Base-by-base conservation (phyloP, 1,140 invertebrate species). In the Battus philenor region DNA sequence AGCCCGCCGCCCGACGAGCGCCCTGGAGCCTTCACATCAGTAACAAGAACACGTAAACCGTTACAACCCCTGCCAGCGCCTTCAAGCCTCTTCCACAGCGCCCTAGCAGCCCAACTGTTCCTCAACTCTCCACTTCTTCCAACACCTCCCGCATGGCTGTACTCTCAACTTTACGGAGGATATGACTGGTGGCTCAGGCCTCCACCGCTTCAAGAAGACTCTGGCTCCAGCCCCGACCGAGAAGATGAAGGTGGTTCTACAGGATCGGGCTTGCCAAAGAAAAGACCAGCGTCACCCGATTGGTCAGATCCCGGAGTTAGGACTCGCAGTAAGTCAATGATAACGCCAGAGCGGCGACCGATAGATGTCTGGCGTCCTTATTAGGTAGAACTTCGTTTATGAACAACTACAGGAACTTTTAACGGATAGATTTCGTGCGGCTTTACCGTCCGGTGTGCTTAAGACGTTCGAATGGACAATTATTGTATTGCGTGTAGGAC, bases 91-190 rank as follows among this genome's bases (percentile, higher is more conserved):
- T 91, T 91, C 69, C 91, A 91, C 62, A 91, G 90, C 34, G 91
- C 90, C 13, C 65, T 91, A 59, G 91, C 91, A 3, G 90, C 90
- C 2, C 90, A 91, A 69, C 74, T 93, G 24, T 92, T 93, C 60
- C 76, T 93, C 13, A 92, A 92, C 63, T 89, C 90, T 2, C 91
- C 91, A 0, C 74, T 93, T 4, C 62, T 92, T 24, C 90, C 91
- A n/a, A 90, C 91, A 1, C 90, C 91, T 1, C 90, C 90, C 18
- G 91, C 92, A 41, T 93, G 91, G 91, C 76, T 93, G 0, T 93
- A 93, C 64, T 91, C 90, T 0, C 91, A 92, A 59, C 81, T 93
- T 1, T 92, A 92, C 58, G 75, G 81, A 20, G 86, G 88, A 8
- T 90, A 90, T 53, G 90, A 90, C 58, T 88, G 89, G 56, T 91